Conservation (phyloP, 2,113 vertebrate genomes). For the Xenopus borealis region DNA sequence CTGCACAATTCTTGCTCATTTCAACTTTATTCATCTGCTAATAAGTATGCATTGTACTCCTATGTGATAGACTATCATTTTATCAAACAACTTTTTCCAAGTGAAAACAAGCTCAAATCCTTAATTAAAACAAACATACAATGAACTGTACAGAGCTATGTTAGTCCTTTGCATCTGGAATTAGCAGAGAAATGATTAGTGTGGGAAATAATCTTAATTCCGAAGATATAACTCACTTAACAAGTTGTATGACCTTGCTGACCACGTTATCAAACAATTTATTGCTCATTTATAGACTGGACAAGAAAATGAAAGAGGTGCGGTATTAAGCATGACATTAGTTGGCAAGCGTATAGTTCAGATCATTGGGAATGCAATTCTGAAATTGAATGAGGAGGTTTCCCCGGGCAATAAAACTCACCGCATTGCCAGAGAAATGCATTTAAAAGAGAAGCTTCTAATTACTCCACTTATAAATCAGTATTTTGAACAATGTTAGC, state of each 20-base stretch:
- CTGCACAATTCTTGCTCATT: too few relatives aligned
- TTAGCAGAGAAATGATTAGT: conserved; percentile 43
- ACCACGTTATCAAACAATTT: conserved; percentile 77
- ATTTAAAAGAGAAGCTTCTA: conserved; percentile 78
- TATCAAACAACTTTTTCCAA: background rate
- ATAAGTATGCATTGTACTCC: too few relatives aligned
- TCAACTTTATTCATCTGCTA: too few relatives aligned
- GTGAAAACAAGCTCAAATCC: background rate
- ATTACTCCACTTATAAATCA: conserved; percentile 98
- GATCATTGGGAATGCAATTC: conserved; percentile 97
- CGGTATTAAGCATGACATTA: conserved; percentile 80
- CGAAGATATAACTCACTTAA: conserved; percentile 68
- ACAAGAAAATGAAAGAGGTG: conserved; percentile 72
- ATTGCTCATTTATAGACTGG: conserved; percentile 69
- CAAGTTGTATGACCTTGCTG: conserved; percentile 71
- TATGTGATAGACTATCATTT: background rate
- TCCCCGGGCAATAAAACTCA: conserved; percentile 94
- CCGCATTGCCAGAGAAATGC: conserved; percentile 75
- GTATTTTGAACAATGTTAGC: conserved; percentile 84
- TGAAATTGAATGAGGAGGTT: conserved; percentile 95
- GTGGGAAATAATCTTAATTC: conserved; percentile 59
- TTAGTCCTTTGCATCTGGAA: conserved; percentile 48
- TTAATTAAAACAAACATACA: conserved; percentile 12
- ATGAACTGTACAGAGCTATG: conserved; percentile 1
- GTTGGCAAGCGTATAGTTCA: conserved; percentile 75